phyloP scores from a whole-genome alignment of 2,113 vertebrate species.

The Sturnira hondurensis region DNA sequence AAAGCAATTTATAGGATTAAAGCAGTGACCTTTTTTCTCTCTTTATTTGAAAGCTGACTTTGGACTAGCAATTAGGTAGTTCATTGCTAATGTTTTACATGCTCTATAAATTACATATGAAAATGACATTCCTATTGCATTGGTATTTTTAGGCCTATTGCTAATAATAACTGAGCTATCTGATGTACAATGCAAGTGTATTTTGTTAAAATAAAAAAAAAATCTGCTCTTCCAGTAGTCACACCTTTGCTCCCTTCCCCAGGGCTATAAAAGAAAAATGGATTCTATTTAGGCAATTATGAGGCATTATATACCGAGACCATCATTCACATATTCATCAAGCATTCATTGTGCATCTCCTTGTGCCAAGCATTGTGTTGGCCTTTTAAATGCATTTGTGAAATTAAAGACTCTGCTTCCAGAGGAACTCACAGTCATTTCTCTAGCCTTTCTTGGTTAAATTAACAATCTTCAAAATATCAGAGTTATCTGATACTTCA shows the following conservation, averaged over 20 bases:
- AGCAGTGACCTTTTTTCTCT: neutral
- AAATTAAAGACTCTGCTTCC: neutral
- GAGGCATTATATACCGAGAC: neutral
- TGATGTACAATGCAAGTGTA: neutral
- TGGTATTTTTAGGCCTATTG: conserved; percentile 19
- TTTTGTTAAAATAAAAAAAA: neutral
- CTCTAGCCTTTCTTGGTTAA: neutral
- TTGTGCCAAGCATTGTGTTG: neutral
- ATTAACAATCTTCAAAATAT: neutral
- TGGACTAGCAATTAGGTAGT: conserved; percentile 28
- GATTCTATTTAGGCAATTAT: conserved; percentile 32
- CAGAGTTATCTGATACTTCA: too few species aligned
- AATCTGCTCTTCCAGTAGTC: neutral
- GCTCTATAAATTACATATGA: conserved; percentile 25
- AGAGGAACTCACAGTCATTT: neutral
- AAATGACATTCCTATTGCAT: conserved; percentile 22
- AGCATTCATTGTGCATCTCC: neutral
- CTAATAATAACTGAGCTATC: conserved; percentile 41
- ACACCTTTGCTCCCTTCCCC: neutral
- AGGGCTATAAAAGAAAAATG: neutral
- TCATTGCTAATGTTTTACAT: conserved; percentile 19
- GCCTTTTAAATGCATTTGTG: neutral
- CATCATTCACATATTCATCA: neutral
- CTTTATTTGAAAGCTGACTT: conserved; percentile 33
- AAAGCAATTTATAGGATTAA: conserved; percentile 37